Base-by-base conservation (phyloP, 2,797 vertebrate species). In the Epinephelus malabaricus region DNA sequence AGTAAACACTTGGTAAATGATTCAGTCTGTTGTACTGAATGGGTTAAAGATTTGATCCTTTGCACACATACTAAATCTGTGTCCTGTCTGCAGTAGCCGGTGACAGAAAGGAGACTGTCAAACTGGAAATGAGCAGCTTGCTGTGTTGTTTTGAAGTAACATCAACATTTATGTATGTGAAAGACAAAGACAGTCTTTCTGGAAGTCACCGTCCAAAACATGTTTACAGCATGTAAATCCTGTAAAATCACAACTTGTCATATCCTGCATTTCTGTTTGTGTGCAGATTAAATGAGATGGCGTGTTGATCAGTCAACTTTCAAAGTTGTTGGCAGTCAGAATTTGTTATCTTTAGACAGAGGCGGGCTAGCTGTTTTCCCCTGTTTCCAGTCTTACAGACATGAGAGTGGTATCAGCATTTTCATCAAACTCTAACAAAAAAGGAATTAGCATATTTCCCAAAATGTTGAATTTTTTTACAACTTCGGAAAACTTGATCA, bases 401-500 rank as follows among this genome's bases (percentile, higher is more conserved):
- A 58, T 15, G 3, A 49, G 7, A 50, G 3, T 30, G 12, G 18
- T 65, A 34, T 69, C 27, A 51, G 6, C 50, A 47, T 47, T 47
- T 15, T 47, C 6, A 17, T 47, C 46, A 6, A 17, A 47, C 46
- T 47, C 46, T 47, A 47, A 18, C 46, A 47, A 18, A 17, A 47
- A 3, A 30, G 9, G 2, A 25, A 25, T 23, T 12, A 23, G 3
- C 5, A 21, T 15, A 23, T n/a, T 43, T 40, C 19, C 25, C 6
- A 19, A 40, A n/a, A 19, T 46, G 45, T 19, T 43, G 17, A 49
- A 47, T 21, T 5, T 43, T 68, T 82, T 60, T 34, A 71, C 9
- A 79, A 46, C 78, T 50, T 68, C n/a, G 23, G 23, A 40, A 53
- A 65, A 72, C 12, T 23, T 47, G 30, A 65, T 49, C 19, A 23